Evolutionary conservation across 2,797 vertebrate species (phyloP).

Genomic region (Parambassis ranga): DNA sequence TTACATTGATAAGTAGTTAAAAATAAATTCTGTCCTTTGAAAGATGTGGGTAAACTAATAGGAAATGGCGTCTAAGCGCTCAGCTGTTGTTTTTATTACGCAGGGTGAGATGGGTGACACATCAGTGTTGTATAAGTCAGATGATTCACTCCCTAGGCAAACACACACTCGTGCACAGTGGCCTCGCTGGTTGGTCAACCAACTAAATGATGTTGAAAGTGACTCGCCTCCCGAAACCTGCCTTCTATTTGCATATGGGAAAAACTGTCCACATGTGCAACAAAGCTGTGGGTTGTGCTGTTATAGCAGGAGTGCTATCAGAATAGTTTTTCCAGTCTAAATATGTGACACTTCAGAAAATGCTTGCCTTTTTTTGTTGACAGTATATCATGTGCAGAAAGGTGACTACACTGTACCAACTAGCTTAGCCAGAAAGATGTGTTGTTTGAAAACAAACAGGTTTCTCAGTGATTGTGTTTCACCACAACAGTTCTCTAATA

Average conservation of each 20-base stretch:
- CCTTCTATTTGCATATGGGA: conserved; percentile 63
- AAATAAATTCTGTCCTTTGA: not conserved
- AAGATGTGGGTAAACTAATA: not conserved
- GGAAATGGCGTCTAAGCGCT: conserved; percentile 1
- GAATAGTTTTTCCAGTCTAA: conserved; percentile 10
- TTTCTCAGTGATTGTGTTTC: not conserved
- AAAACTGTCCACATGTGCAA: conserved; percentile 28
- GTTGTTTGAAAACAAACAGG: conserved; percentile 19
- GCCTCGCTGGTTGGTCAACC: conserved; percentile 52
- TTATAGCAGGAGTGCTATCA: conserved; percentile 12
- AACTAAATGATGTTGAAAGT: conserved; percentile 60
- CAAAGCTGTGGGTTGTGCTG: conserved; percentile 11
- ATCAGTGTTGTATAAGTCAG: conserved; percentile 58
- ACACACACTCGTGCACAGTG: conserved; percentile 32
- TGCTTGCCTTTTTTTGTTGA: conserved; percentile 11
- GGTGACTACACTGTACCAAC: conserved; percentile 10
- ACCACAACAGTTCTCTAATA: not conserved
- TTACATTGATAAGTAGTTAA: not conserved
- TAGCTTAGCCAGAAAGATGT: conserved; percentile 30
- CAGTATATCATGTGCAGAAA: not conserved
- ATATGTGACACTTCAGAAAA: conserved; percentile 14
- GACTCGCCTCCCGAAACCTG: conserved; percentile 53
- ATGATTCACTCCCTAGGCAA: conserved; percentile 60
- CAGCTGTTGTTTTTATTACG: conserved; percentile 18
- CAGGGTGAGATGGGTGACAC: conserved; percentile 52